phyloP scores from a whole-genome alignment of 2,888 invertebrate genomes.

The Tineola bisselliella region DNA sequence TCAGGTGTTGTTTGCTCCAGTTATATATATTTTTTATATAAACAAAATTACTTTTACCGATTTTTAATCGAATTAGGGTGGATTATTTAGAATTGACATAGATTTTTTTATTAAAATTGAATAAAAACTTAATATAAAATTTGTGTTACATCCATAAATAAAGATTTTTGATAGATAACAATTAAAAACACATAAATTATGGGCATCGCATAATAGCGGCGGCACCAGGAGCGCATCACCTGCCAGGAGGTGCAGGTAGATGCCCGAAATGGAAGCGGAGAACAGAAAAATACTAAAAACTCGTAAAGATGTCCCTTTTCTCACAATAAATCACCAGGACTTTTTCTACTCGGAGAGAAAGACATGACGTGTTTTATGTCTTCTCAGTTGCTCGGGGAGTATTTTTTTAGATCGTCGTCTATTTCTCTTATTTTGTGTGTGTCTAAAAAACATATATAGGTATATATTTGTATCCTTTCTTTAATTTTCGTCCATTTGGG shows the following conservation, averaged over 20 bases:
- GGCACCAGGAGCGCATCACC: conserved; percentile 31
- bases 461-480: neutral
- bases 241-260: conserved; percentile 26
- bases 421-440: conserved; percentile 11
- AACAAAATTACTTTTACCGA: too few relatives aligned
- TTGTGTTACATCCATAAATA: neutral
- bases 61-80: too few relatives aligned
- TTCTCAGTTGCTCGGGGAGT: conserved; percentile 26
- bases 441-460: neutral
- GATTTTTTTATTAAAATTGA: too few relatives aligned
- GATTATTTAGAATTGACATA: too few relatives aligned
- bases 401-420: conserved; percentile 13
- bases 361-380: conserved; percentile 48
- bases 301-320: conserved; percentile 46
- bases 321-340: conserved; percentile 53
- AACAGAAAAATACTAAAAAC: conserved; percentile 28
- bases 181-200: conserved; percentile 13
- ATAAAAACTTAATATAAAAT: too few relatives aligned
- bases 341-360: conserved; percentile 37
- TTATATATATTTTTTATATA: too few relatives aligned
- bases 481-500: neutral
- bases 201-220: neutral
- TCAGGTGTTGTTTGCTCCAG: too few relatives aligned
- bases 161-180: conserved; percentile 2
- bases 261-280: conserved; percentile 1